Evolutionary conservation across 2,888 invertebrate genomes (phyloP).

Genomic region (Sinotaia quadrata): DNA sequence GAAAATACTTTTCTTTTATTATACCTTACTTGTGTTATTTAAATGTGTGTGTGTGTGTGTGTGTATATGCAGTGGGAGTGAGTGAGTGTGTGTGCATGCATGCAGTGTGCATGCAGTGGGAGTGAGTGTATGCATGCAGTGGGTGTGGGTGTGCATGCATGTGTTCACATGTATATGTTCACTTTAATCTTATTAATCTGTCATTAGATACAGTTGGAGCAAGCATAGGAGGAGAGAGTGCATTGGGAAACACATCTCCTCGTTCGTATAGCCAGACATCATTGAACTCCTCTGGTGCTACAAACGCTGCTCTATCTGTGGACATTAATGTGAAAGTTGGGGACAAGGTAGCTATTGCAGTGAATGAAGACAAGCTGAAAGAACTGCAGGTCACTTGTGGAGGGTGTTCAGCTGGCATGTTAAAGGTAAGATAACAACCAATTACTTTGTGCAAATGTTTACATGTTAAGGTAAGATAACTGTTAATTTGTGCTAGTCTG

Average conservation of each 20-base stretch:
- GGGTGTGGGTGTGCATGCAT: not conserved
- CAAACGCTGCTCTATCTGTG: too few relatives aligned
- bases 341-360: conserved; percentile 29
- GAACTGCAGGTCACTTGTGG: conserved; percentile 25
- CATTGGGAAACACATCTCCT: too few relatives aligned
- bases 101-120: not conserved
- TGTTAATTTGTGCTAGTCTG: too few relatives aligned
- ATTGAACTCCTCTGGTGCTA: too few relatives aligned
- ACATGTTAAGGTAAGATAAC: not conserved
- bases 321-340: conserved; percentile 14
- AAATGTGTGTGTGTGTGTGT: conserved; percentile 6
- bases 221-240: too few relatives aligned
- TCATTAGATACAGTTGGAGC: too few relatives aligned
- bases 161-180: not conserved
- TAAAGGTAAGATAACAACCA: not conserved
- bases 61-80: not conserved
- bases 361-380: conserved; percentile 22
- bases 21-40: too few relatives aligned
- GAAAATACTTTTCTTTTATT: too few relatives aligned
- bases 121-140: too few relatives aligned
- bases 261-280: too few relatives aligned
- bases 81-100: conserved; percentile 5
- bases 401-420: conserved; percentile 26
- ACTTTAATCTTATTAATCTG: not conserved
- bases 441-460: not conserved